phyloP scores from a whole-genome alignment of 2,888 invertebrate genomes.

The Incurvaria masculella region DNA sequence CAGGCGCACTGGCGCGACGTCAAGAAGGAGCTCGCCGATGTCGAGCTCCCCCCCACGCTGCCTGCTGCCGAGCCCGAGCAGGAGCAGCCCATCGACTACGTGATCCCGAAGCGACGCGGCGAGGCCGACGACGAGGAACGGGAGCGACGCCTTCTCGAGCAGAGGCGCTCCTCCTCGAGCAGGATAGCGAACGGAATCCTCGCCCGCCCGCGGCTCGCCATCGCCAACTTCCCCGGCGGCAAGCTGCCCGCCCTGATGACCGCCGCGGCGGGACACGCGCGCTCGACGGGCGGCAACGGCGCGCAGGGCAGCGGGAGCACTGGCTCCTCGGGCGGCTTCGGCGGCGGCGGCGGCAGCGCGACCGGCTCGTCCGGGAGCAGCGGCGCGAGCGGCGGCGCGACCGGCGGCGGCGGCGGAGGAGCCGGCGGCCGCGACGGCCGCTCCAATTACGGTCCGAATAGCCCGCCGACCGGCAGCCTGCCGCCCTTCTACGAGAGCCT shows the following conservation, averaged over 20 bases:
- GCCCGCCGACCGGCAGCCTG: slow-evolving; percentile 81
- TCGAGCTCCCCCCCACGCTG: slow-evolving; percentile 48
- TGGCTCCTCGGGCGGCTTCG: slow-evolving; percentile 40
- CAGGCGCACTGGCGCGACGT: slow-evolving; percentile 47
- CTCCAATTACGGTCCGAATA: slow-evolving; percentile 83
- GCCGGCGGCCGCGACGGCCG: slow-evolving; percentile 77
- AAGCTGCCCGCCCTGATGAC: slow-evolving; percentile 65
- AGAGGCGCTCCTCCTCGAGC: slow-evolving; percentile 64
- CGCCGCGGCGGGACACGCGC: slow-evolving; percentile 79
- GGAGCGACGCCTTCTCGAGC: slow-evolving; percentile 66
- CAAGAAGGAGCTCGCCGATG: slow-evolving; percentile 47
- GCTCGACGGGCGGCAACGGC: slow-evolving; percentile 59
- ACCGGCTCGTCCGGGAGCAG: slow-evolving; percentile 47
- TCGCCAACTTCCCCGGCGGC: slow-evolving; percentile 52
- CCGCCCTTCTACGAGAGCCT: slow-evolving; percentile 89
- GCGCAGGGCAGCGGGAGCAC: slow-evolving; percentile 49
- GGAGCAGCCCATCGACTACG: slow-evolving; percentile 88
- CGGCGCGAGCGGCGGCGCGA: slow-evolving; percentile 59
- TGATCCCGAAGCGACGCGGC: slow-evolving; percentile 76
- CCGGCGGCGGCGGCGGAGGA: slow-evolving; percentile 73
- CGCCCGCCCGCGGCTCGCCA: slow-evolving; percentile 51
- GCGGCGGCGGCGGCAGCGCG: slow-evolving; percentile 53
- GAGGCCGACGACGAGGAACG: slow-evolving; percentile 66
- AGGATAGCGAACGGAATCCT: slow-evolving; percentile 60
- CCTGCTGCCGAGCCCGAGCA: slow-evolving; percentile 65